Base-by-base conservation (phyloP, 2,888 invertebrate genomes). In the Aelia acuminata region DNA sequence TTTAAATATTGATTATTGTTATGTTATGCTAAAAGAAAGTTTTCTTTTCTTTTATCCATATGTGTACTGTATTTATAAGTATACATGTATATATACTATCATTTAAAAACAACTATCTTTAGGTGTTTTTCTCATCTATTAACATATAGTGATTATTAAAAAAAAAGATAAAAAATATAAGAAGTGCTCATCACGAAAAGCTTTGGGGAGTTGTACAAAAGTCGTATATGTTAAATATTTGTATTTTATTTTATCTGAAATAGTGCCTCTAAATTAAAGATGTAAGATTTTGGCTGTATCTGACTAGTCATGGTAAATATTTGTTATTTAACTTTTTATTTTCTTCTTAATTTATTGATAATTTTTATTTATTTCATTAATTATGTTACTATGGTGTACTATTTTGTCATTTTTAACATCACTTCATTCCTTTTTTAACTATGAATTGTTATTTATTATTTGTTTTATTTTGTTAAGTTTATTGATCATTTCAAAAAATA, bases 271-370 rank as follows among this genome's bases (percentile, higher is more conserved):
- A 80, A 80, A 80, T 80, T 80, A 80, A 80, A 80, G 43, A 43
- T 43, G 43, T 43, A 80, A 80, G 80, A 43, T 80, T 70, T 43
- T 80, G 80, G 80, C 80, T 80, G 80, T 80, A 80, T 80, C 39
- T 80, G 80, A 80, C 80, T 80, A 80, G 80, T 80, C 80, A 80
- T 80, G 80, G 47, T 80, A 80, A 80, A 80, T 80, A 80, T 80
- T 80, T 80, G n/a, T 80, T 80, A 80, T 80, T 75, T 75, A 43
- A 39, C 57, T 35, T 70, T 7, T 70, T 70, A 18, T 35, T 80
- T 43, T 80, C 43, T 80, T 43, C 43, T n/a, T 80, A 80, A 80
- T 80, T 80, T 80, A 80, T 80, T 80, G 39, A 80, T 39, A 22
- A n/a, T 47, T 39, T 80, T 22, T 80, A 11, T 43, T 80, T 80